phyloP scores from a whole-genome alignment of 2,888 invertebrate genomes.

The Thereva nobilitata region DNA sequence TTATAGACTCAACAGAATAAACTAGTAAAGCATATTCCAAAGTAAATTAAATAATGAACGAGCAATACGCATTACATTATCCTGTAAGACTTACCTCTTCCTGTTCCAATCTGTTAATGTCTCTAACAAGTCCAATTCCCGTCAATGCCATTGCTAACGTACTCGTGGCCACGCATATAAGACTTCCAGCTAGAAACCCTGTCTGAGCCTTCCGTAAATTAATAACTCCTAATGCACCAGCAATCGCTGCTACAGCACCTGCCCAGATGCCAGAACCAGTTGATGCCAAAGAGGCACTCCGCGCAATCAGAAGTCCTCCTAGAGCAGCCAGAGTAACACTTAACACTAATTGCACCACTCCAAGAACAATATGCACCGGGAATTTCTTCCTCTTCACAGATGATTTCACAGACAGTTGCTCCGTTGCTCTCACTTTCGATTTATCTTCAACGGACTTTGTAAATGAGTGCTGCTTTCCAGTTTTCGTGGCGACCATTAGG shows the following conservation, averaged over 20 bases:
- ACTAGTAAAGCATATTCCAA: too few relatives aligned
- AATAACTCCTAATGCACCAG: conserved; percentile 57
- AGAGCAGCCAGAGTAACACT: conserved; percentile 55
- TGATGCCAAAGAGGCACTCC: conserved; percentile 54
- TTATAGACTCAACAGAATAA: too few relatives aligned
- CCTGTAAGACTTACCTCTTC: conserved; percentile 43
- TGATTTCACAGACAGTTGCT: not conserved
- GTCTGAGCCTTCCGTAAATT: conserved; percentile 56
- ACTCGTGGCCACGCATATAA: conserved; percentile 57
- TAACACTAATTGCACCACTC: conserved; percentile 53
- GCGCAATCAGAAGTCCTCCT: conserved; percentile 54
- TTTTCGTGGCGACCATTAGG: conserved; percentile 42
- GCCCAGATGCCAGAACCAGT: conserved; percentile 57
- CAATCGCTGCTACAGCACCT: conserved; percentile 54
- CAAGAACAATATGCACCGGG: conserved; percentile 53
- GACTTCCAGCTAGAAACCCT: conserved; percentile 56
- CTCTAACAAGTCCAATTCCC: conserved; percentile 56
- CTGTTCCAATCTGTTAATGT: conserved; percentile 53
- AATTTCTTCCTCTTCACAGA: conserved; percentile 42
- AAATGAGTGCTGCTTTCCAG: conserved; percentile 3
- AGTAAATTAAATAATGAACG: not conserved
- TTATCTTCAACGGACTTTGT: conserved; percentile 13
- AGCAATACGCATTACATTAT: not conserved
- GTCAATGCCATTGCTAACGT: conserved; percentile 57
- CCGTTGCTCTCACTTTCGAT: not conserved